Base-by-base conservation (phyloP, 2,113 vertebrate species). In the Tenebrosternarchus preto region DNA sequence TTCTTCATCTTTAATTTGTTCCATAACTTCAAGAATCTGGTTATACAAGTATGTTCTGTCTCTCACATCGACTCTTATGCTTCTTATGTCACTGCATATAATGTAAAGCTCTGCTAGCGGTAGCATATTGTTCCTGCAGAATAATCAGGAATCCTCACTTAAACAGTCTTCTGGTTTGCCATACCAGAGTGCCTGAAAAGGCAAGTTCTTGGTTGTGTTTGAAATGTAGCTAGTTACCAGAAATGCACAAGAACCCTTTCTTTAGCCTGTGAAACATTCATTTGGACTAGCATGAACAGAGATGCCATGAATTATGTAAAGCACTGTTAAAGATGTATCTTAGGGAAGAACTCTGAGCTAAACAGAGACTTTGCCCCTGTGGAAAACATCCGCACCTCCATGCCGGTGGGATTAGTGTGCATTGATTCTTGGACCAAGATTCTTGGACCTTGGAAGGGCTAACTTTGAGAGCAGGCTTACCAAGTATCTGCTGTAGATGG, bases 171-270 rank as follows among this genome's bases (percentile, higher is more conserved):
- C 33, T 64, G 70, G 25, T 83, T 80, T 24, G 43, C 76, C 3
- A 24, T 70, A 20, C 56, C 72, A 20, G 27, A 83, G 22, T 46
- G 71, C 25, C 22, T 80, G 25, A 83, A 78, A 29, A 12, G 31
- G 27, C 46, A 83, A 39, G 82, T 80, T 16, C 82, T 80, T 4
- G 29, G 39, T 73, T 60, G 68, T 33, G 16, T 80, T 2, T 73
- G 80, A 33, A 67, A 80, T 72, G 27, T 27, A 3, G 82, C 78
- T 24, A 78, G 82, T 43, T 73, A 80, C 29, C 78, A 80, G 46
- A 78, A 78, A 20, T 25, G 27, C 12, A 16, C 61, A 1, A 8
- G 73, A 12, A 82, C 59, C 3, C 71, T 83, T 29, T 80, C 73
- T 82, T n/a, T n/a, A 16, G 73, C 78, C 22, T 36, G 25, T 15